These are phyloP conservation scores for Apis cerana DNA, from an alignment of 1,140 invertebrate species.

Conservation along the genomic window DNA sequence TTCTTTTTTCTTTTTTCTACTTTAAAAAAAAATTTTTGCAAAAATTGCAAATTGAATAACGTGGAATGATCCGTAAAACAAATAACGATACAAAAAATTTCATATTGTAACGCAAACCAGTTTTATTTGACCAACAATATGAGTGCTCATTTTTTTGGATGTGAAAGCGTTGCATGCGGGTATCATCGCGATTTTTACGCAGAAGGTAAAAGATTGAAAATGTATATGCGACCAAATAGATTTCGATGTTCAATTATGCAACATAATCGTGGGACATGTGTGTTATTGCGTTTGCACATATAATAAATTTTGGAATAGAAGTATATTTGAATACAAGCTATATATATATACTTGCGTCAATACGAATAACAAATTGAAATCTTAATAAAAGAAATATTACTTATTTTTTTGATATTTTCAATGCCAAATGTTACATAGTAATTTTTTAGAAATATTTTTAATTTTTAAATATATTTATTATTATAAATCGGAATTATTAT, in stretches of 20 bases:
- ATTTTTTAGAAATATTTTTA: conserved; percentile 7
- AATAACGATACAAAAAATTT: conserved; percentile 11
- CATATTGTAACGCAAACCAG: conserved; percentile 18
- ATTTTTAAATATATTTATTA: neutral
- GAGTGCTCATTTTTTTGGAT: conserved; percentile 32
- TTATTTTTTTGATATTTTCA: neutral
- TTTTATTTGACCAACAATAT: conserved; percentile 40
- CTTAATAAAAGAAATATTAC: neutral
- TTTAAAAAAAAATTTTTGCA: neutral
- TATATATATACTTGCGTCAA: too few species aligned
- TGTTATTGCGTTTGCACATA: too few species aligned
- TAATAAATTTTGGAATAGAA: neutral
- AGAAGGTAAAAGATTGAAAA: conserved; percentile 36
- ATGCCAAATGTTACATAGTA: neutral
- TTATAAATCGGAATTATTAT: neutral
- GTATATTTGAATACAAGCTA: too few species aligned
- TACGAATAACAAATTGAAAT: neutral
- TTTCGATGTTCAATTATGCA: conserved; percentile 34
- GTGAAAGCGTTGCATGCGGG: conserved; percentile 51
- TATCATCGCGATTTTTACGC: conserved; percentile 39
- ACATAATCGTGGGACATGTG: conserved; percentile 4
- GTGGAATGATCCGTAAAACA: neutral
- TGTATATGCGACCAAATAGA: conserved; percentile 4
- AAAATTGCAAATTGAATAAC: neutral
- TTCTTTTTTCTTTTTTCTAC: neutral